Conservation (phyloP, 1,140 invertebrate species). For the Physella acuta region DNA sequence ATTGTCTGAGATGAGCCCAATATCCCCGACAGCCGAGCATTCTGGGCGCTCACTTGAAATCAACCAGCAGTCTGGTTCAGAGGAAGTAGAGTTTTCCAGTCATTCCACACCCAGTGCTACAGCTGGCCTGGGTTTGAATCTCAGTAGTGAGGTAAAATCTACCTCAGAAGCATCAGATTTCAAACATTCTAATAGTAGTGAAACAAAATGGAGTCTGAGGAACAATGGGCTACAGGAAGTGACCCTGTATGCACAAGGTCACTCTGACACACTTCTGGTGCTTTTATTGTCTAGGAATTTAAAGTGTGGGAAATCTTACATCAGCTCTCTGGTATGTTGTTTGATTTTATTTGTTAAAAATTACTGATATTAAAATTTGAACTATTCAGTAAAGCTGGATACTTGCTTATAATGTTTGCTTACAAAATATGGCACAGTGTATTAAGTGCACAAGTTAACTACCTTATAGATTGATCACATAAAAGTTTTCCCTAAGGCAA, state of each 20-base stretch:
- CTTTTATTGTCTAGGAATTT: constrained; percentile 34
- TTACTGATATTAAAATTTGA: too few relatives aligned
- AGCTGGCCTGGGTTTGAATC: neutral
- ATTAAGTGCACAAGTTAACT: too few relatives aligned
- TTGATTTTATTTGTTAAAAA: neutral
- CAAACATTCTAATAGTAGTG: neutral
- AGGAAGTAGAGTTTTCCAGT: neutral
- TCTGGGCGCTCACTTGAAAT: neutral
- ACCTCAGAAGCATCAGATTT: constrained; percentile 20
- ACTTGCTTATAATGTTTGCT: too few relatives aligned
- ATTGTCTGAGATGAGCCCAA: constrained; percentile 4
- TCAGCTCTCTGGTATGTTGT: constrained; percentile 36
- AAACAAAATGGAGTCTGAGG: constrained; percentile 13
- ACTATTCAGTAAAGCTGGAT: too few relatives aligned
- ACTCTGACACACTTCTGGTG: constrained; percentile 43
- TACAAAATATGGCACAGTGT: too few relatives aligned
- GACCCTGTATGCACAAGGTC: constrained; percentile 44
- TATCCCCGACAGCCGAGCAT: constrained; percentile 5
- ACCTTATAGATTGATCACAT: too few relatives aligned
- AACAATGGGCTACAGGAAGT: constrained; percentile 29
- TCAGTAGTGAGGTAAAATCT: constrained; percentile 15
- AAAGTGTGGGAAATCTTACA: constrained; percentile 22
- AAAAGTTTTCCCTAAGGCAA: too few relatives aligned
- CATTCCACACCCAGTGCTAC: too few relatives aligned
- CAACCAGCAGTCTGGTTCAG: neutral